Percentiles rank a stretch among this genome's conserved stretches.
Conservation (phyloP, 2,797 vertebrate genomes). For the Tapera naevia region DNA sequence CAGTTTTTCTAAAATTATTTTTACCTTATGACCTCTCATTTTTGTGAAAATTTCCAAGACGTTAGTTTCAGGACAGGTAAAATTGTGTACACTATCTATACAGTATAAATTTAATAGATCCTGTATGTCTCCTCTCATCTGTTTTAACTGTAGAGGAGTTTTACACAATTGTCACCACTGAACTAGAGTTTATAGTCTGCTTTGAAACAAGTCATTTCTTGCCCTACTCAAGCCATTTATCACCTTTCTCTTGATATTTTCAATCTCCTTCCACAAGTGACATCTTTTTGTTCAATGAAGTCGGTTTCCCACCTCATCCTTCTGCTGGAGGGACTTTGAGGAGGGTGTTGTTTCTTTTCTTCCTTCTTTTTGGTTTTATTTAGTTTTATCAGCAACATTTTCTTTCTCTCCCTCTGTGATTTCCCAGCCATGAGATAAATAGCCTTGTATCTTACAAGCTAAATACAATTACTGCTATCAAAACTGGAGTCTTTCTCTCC, state of each 20-base stretch:
- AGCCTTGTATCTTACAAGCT: slow-evolving; percentile 78
- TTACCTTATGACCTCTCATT: too few relatives aligned
- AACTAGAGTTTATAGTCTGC: background rate
- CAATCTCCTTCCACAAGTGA: background rate
- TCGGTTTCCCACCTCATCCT: background rate
- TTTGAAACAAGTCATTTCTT: background rate
- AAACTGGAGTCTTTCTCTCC: slow-evolving; percentile 78
- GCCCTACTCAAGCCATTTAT: background rate
- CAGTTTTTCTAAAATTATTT: too few relatives aligned
- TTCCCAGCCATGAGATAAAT: slow-evolving; percentile 79
- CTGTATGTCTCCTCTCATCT: background rate
- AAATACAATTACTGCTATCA: slow-evolving; percentile 86
- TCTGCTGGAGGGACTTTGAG: background rate
- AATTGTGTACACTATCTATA: background rate
- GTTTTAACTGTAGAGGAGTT: background rate
- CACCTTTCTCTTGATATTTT: background rate
- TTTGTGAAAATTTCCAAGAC: too few relatives aligned
- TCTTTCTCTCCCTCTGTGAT: slow-evolving; percentile 66
- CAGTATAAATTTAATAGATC: background rate
- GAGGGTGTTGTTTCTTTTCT: background rate
- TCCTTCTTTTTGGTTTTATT: slow-evolving; percentile 48
- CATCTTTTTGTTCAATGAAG: slow-evolving; percentile 15
- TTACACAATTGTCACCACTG: background rate
- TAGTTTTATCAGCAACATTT: slow-evolving; percentile 67
- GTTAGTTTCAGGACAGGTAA: background rate